Percentiles rank a stretch among this genome's conserved stretches.
Evolutionary conservation across 1,140 invertebrate species (phyloP).

Genomic region (Formica selysi): DNA sequence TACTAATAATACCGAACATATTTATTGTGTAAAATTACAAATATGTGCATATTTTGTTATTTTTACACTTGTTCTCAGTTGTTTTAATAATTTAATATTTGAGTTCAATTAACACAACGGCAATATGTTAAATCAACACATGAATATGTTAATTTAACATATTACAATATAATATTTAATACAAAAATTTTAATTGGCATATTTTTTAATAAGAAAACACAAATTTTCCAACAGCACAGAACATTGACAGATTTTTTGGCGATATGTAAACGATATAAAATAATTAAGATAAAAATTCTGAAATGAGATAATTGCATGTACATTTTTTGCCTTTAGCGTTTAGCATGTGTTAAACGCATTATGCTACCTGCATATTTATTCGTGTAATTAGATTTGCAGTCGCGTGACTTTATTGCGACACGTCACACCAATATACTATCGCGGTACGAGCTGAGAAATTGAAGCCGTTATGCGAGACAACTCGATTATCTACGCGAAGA

Average conservation of each 20-base stretch:
- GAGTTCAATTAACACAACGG: no score
- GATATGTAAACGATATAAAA: neutral
- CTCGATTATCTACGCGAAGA: slow-evolving; percentile 58
- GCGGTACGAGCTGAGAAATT: slow-evolving; percentile 40
- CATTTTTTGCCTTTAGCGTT: neutral
- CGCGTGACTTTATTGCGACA: slow-evolving; percentile 27
- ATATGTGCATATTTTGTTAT: no score
- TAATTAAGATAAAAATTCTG: neutral
- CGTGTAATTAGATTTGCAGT: slow-evolving; percentile 20
- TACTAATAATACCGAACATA: no score
- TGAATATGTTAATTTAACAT: no score
- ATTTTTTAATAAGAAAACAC: no score
- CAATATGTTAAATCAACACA: no score
- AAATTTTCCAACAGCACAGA: no score
- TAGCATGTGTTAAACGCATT: neutral
- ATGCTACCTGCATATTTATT: slow-evolving; percentile 28
- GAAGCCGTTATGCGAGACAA: slow-evolving; percentile 56
- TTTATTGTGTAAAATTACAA: no score
- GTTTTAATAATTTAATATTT: no score
- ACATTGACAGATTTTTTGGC: neutral
- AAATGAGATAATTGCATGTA: neutral
- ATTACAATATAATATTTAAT: no score
- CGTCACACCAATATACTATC: slow-evolving; percentile 2
- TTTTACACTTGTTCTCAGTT: no score
- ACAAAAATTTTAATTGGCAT: no score